Percentiles rank a stretch among this genome's conserved stretches.
Evolutionary conservation across 1,140 invertebrate genomes (phyloP).

Genomic region (Intoshia linei): DNA sequence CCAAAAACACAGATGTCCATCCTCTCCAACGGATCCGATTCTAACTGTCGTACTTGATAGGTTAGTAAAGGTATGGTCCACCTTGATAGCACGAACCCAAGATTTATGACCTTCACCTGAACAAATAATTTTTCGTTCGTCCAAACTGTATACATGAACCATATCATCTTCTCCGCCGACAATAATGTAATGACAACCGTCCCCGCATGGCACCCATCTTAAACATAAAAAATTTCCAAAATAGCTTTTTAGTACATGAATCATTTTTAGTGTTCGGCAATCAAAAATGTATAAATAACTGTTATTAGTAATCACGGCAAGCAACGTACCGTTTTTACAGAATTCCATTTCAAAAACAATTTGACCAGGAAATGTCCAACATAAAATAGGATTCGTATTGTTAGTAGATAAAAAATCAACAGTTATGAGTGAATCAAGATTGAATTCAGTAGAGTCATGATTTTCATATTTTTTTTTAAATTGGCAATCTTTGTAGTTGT

Average conservation of each 20-base stretch:
- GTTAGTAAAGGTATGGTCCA: conserved; percentile 19
- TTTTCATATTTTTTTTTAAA: too few relatives aligned
- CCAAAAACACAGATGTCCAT: not conserved
- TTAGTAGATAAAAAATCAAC: too few relatives aligned
- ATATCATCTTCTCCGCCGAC: conserved; percentile 92
- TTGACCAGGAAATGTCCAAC: too few relatives aligned
- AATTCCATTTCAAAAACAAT: too few relatives aligned
- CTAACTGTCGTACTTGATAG: too few relatives aligned
- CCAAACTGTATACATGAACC: conserved; percentile 76
- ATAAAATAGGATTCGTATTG: too few relatives aligned
- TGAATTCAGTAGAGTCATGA: too few relatives aligned
- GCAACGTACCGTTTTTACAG: too few relatives aligned
- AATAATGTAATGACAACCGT: conserved; percentile 66
- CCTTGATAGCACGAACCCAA: too few relatives aligned
- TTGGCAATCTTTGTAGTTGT: too few relatives aligned
- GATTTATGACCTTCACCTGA: conserved; percentile 61
- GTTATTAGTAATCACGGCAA: conserved; percentile 49
- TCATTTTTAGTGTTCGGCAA: conserved; percentile 73
- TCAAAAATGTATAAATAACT: conserved; percentile 78
- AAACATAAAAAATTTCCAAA: conserved; percentile 74
- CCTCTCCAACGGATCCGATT: conserved; percentile 1
- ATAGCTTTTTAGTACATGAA: conserved; percentile 46
- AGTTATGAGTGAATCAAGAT: too few relatives aligned
- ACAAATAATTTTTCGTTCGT: conserved; percentile 62
- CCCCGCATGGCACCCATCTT: conserved; percentile 81